These are phyloP conservation scores for Pangasius sanitwongsei DNA, from an alignment of 2,797 vertebrate species.

Conservation along the genomic window DNA sequence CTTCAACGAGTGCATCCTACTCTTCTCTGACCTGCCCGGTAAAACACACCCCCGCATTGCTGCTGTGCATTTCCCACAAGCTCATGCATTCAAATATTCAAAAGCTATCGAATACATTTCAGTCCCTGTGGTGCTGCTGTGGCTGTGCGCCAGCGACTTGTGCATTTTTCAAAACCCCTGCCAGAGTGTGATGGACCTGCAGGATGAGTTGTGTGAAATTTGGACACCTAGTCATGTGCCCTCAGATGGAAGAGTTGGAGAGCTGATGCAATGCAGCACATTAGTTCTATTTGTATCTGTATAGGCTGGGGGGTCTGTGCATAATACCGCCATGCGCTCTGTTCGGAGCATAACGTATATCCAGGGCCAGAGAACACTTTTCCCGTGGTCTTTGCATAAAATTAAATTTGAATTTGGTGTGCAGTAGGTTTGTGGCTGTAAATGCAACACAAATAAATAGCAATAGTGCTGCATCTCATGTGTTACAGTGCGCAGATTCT, in stretches of 20 bases:
- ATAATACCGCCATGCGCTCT: neutral
- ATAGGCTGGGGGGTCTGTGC: neutral
- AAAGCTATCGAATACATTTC: neutral
- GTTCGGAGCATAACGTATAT: neutral
- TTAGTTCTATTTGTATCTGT: neutral
- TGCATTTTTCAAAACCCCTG: neutral
- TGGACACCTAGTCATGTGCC: neutral
- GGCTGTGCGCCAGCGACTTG: neutral
- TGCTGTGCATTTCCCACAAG: neutral
- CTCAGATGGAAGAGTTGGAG: neutral
- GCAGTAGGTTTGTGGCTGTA: neutral
- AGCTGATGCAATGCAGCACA: constrained; percentile 6
- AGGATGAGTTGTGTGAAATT: neutral
- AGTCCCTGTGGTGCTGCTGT: neutral
- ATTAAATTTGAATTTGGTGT: neutral
- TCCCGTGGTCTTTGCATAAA: neutral
- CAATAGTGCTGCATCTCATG: neutral
- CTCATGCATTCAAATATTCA: neutral
- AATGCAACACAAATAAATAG: neutral
- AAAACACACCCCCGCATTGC: constrained; percentile 30
- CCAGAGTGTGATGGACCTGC: constrained; percentile 12
- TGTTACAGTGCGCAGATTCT: neutral
- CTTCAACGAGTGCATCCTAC: constrained; percentile 98
- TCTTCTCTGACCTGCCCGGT: constrained; percentile 99
- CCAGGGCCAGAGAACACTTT: neutral